Conservation (phyloP, 1,140 invertebrate genomes). For the Colletes latitarsis region DNA sequence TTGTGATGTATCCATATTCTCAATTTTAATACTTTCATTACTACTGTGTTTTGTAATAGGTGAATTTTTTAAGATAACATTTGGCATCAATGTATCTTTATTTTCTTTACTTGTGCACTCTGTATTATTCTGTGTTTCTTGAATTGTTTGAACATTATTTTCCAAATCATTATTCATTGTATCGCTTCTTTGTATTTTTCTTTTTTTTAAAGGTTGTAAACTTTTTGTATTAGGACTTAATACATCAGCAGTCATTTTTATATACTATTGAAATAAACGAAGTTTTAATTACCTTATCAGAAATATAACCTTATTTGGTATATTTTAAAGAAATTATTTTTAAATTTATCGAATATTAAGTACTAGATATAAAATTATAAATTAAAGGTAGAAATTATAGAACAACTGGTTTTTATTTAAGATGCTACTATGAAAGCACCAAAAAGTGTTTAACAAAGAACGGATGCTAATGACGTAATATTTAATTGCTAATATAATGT, state of each 20-base stretch:
- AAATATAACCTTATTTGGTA: background rate
- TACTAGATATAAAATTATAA: no score
- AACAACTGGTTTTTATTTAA: no score
- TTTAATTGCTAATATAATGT: no score
- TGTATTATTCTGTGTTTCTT: no score
- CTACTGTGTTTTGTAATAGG: conserved; percentile 6
- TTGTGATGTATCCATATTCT: background rate
- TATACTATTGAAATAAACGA: background rate
- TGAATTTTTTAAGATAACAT: background rate
- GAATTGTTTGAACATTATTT: no score
- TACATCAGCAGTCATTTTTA: background rate
- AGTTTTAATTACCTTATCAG: background rate
- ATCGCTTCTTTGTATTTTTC: background rate
- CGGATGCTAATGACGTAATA: no score
- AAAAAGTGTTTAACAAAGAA: no score
- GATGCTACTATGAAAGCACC: no score
- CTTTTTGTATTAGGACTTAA: background rate
- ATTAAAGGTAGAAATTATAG: no score
- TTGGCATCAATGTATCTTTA: background rate
- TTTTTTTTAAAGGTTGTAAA: background rate
- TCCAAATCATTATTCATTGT: background rate
- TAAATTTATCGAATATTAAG: background rate
- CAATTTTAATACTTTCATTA: background rate
- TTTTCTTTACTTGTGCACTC: background rate
- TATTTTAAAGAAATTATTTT: background rate